Evolutionary conservation across 2,888 invertebrate genomes (phyloP).

Genomic region (Oscheius sp.): DNA sequence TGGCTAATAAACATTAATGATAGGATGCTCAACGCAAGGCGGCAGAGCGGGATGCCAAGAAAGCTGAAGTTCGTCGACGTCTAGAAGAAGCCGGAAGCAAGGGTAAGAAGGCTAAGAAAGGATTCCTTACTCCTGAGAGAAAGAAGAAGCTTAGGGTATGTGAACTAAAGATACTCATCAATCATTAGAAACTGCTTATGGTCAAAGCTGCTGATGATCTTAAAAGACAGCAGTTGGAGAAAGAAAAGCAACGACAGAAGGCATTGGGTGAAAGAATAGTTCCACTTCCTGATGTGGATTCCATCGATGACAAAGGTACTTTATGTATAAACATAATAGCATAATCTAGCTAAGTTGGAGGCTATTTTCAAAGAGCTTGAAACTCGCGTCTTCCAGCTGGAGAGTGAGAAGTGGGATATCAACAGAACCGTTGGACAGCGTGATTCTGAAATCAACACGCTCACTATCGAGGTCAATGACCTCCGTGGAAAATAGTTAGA

Average conservation of each 20-base stretch:
- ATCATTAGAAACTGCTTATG: constrained; percentile 89
- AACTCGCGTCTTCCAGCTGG: constrained; percentile 76
- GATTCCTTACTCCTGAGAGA: constrained; percentile 98
- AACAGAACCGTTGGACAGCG: constrained; percentile 82
- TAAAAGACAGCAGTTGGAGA: constrained; percentile 98
- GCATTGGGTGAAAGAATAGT: constrained; percentile 92
- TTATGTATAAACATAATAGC: background rate
- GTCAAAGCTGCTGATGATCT: constrained; percentile 99
- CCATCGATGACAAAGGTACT: constrained; percentile 84
- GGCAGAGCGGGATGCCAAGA: constrained; percentile 96
- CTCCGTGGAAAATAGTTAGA: constrained; percentile 94
- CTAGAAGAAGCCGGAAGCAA: constrained; percentile 98
- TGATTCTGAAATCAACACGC: constrained; percentile 86
- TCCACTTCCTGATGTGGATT: constrained; percentile 87
- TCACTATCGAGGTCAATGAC: constrained; percentile 99
- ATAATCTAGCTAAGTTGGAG: constrained; percentile 56
- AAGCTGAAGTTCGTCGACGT: constrained; percentile 92
- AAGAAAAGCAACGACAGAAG: constrained; percentile 95
- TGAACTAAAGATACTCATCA: background rate
- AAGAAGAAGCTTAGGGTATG: constrained; percentile 98
- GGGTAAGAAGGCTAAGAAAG: constrained; percentile 82
- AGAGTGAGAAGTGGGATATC: constrained; percentile 87
- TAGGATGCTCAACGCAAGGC: constrained; percentile 77
- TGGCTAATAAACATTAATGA: background rate
- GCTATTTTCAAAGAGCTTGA: constrained; percentile 66